These are phyloP conservation scores for Trichomalopsis sarcophagae DNA, from an alignment of 1,140 invertebrate genomes.

Conservation along the genomic window DNA sequence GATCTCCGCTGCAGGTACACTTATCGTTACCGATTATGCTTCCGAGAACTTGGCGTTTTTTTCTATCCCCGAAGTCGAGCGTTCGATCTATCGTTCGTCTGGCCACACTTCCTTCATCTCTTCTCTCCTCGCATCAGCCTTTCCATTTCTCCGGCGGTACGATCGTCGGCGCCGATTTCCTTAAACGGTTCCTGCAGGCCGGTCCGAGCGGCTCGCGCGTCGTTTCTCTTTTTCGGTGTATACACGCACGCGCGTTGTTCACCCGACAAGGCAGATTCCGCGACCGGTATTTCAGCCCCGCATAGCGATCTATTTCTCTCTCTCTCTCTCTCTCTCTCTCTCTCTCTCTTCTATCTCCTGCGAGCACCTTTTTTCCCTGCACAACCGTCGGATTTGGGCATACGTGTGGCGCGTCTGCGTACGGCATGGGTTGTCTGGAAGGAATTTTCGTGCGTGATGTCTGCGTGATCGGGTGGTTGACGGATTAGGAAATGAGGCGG, in stretches of 20 bases:
- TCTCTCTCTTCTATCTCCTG: neutral
- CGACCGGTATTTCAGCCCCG: conserved; percentile 17
- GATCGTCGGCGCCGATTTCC: conserved; percentile 23
- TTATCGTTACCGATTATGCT: too few relatives aligned
- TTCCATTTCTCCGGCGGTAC: neutral
- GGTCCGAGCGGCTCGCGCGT: neutral
- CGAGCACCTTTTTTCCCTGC: neutral
- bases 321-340: neutral
- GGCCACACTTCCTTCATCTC: neutral
- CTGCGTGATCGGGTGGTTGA: too few relatives aligned
- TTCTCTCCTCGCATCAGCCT: neutral
- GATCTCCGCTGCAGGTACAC: too few relatives aligned
- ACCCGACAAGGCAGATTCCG: conserved; percentile 27
- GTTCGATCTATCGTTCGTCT: neutral
- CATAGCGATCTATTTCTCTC: conserved; percentile 7
- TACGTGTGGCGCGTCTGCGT: neutral
- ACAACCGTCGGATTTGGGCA: neutral
- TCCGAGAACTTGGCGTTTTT: neutral
- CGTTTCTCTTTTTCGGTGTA: conserved; percentile 22
- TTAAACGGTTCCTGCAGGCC: conserved; percentile 17
- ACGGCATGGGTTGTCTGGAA: neutral
- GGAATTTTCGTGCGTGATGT: neutral
- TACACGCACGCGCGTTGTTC: neutral
- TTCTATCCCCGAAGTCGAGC: neutral
- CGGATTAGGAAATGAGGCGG: too few relatives aligned